These are phyloP conservation scores for Cancer borealis DNA, from an alignment of 2,888 invertebrate genomes.

Conservation along the genomic window DNA sequence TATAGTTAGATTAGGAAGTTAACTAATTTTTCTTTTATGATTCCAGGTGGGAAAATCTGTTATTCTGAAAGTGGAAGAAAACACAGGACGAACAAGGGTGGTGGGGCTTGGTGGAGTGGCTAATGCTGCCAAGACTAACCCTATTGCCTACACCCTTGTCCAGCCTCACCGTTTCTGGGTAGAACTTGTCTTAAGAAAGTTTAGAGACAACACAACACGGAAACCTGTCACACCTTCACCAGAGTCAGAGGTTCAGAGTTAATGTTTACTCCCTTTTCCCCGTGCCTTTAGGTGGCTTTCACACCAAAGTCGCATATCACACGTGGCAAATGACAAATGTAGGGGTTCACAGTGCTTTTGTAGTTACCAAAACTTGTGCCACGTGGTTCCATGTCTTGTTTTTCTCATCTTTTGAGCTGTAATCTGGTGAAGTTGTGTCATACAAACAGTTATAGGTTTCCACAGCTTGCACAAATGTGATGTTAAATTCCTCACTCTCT, in stretches of 20 bases:
- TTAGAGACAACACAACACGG: conserved; percentile 47
- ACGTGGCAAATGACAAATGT: too few species aligned
- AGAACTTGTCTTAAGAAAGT: conserved; percentile 58
- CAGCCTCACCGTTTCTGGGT: conserved; percentile 68
- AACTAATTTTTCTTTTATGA: not conserved
- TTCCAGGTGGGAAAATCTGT: conserved; percentile 64
- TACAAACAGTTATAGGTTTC: too few species aligned
- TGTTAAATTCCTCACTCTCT: too few species aligned
- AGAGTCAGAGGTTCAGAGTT: not conserved
- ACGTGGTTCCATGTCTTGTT: not conserved
- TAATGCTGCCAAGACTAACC: conserved; percentile 57
- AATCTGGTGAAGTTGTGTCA: too few species aligned
- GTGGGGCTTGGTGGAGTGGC: conserved; percentile 59
- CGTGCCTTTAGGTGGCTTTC: not conserved
- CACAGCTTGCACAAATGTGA: too few species aligned
- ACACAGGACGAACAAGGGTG: conserved; percentile 42
- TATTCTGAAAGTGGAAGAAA: conserved; percentile 18
- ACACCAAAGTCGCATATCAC: too few species aligned
- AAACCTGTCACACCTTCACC: not conserved
- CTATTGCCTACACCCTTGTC: conserved; percentile 64
- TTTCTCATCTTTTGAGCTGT: not conserved
- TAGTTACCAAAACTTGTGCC: too few species aligned
- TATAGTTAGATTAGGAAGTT: not conserved
- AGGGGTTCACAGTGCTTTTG: too few species aligned
- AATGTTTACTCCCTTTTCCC: not conserved